A percentile compares a stretch with the other conserved stretches of the same genome.
Conservation (phyloP, 2,797 vertebrate genomes). For the Cheirogaleus major region DNA sequence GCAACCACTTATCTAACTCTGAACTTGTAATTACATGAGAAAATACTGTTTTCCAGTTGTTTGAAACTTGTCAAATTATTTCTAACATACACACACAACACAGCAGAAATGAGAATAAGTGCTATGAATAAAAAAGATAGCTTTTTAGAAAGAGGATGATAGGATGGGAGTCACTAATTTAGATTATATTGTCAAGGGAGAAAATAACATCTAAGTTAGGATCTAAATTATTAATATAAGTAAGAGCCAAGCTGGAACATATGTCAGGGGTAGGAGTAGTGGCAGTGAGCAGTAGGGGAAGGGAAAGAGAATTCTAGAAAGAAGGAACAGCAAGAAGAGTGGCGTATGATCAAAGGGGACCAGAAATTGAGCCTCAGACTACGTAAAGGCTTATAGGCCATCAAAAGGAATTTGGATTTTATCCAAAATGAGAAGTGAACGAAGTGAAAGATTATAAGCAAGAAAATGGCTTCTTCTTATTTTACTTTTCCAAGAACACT, state of each 20-base stretch:
- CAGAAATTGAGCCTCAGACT: neutral
- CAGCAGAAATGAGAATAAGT: neutral
- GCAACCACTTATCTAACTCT: neutral
- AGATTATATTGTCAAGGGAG: neutral
- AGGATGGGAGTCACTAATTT: neutral
- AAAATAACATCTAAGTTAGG: neutral
- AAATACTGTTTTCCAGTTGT: neutral
- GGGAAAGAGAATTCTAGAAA: neutral
- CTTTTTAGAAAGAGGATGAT: neutral
- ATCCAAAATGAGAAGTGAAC: neutral
- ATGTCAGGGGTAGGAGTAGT: neutral
- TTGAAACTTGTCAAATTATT: neutral
- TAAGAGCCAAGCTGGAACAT: neutral
- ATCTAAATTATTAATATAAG: neutral
- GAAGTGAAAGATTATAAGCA: neutral
- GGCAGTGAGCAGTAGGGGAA: neutral
- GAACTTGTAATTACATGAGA: neutral
- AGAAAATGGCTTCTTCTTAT: neutral
- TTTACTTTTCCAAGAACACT: neutral
- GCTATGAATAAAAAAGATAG: neutral
- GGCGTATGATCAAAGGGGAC: fast-evolving
- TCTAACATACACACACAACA: neutral
- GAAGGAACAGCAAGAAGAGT: neutral
- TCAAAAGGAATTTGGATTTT: neutral
- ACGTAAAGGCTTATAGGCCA: neutral